These are phyloP conservation scores for Zygothrica quintamaculata DNA, from an alignment of 2,888 invertebrate genomes.

Conservation along the genomic window DNA sequence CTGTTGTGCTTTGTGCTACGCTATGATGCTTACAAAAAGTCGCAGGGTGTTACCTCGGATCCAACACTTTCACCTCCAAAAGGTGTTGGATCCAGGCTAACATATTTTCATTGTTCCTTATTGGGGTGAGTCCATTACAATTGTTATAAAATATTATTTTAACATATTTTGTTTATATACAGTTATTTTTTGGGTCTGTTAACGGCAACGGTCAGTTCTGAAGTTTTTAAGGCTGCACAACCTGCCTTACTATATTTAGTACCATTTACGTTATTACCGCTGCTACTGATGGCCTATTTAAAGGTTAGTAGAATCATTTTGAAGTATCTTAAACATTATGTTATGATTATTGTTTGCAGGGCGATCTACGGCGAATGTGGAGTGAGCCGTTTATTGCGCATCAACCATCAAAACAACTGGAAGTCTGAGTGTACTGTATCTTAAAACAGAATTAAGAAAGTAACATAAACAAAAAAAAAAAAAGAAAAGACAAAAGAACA, in stretches of 20 bases:
- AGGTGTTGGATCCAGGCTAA: conserved; percentile 88
- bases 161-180: not conserved
- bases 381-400: conserved; percentile 96
- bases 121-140: conserved; percentile 87
- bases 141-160: conserved; percentile 1
- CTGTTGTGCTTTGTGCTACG: conserved; percentile 97
- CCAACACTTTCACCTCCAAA: conserved; percentile 86
- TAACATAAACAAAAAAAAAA: conserved; percentile 23
- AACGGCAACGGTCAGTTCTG: conserved; percentile 98
- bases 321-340: too few species aligned
- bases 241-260: conserved; percentile 98
- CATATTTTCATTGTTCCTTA: conserved; percentile 99
- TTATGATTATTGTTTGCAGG: too few species aligned
- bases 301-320: conserved; percentile 89
- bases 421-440: conserved; percentile 87
- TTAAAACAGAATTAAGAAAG: conserved; percentile 46
- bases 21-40: conserved; percentile 98
- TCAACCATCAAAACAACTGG: conserved; percentile 91
- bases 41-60: conserved; percentile 86
- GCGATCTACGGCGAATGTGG: conserved; percentile 99
- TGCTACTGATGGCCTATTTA: conserved; percentile 98
- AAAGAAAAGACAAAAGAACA: conserved; percentile 24
- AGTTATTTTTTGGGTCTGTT: conserved; percentile 96
- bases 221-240: conserved; percentile 99
- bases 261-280: conserved; percentile 97